A percentile compares a stretch with the other conserved stretches of the same genome.
Evolutionary conservation across 2,113 vertebrate species (phyloP).

Genomic region (Neolamprologus caudopunctatus): DNA sequence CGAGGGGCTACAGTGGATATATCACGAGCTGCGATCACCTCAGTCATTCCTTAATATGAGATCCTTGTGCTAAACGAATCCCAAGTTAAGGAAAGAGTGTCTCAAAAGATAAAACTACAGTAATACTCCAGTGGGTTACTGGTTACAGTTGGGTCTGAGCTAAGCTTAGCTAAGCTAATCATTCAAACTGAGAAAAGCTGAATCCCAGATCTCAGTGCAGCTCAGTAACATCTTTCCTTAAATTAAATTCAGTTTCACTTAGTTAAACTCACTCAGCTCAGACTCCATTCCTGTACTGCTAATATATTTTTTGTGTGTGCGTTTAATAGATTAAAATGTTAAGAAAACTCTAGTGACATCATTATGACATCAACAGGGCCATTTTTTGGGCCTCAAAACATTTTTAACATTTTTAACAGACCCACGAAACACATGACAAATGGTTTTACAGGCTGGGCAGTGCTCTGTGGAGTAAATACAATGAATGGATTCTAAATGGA

Average conservation of each 20-base stretch:
- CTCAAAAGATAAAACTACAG: not conserved
- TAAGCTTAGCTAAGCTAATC: not conserved
- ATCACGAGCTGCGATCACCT: not conserved
- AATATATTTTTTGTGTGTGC: not conserved
- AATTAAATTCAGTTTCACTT: not conserved
- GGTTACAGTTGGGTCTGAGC: not conserved
- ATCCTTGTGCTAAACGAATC: not conserved
- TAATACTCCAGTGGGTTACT: not conserved
- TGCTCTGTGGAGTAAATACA: not conserved
- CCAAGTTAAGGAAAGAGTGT: not conserved
- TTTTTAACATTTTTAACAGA: not conserved
- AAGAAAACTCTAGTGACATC: not conserved
- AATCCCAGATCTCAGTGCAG: not conserved
- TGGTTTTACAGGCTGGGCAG: not conserved
- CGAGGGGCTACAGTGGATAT: not conserved
- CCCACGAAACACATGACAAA: not conserved
- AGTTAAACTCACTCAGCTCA: not conserved
- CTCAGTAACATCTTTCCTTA: not conserved
- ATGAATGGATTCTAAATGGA: not conserved
- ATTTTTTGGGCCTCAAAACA: not conserved
- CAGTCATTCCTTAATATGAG: not conserved
- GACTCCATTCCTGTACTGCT: not conserved
- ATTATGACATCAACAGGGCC: not conserved
- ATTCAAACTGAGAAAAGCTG: not conserved
- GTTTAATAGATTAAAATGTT: not conserved